Conservation (phyloP, 2,888 invertebrate genomes). For the Rhingia campestris region DNA sequence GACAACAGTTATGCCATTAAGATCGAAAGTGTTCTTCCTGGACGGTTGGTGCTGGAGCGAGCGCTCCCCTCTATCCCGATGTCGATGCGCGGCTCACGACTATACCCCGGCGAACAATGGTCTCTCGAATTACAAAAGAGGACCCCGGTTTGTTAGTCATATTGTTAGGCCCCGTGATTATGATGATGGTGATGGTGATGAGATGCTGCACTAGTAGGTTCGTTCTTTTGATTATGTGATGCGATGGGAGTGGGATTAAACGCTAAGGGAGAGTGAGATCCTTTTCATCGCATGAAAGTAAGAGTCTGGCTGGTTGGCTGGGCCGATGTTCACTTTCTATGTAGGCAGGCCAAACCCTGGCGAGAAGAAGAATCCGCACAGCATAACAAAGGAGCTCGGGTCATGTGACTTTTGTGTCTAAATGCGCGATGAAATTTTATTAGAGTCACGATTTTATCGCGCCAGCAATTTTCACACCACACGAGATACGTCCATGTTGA, state of each 20-base stretch:
- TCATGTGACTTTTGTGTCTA: conserved; percentile 74
- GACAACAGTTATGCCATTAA: conserved; percentile 71
- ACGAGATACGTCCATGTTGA: conserved; percentile 53
- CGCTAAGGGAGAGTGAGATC: conserved; percentile 43
- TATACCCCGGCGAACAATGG: conserved; percentile 47
- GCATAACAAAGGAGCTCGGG: conserved; percentile 61
- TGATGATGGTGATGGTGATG: conserved; percentile 63
- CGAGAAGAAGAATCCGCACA: conserved; percentile 17
- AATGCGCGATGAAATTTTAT: conserved; percentile 73
- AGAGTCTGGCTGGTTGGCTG: conserved; percentile 38
- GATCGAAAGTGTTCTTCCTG: conserved; percentile 73
- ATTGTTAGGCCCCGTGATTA: conserved; percentile 34
- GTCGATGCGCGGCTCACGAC: conserved; percentile 24
- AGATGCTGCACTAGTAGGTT: conserved; percentile 21
- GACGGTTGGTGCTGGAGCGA: conserved; percentile 47
- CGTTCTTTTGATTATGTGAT: conserved; percentile 8
- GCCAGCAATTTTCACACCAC: conserved; percentile 72
- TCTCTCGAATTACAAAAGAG: conserved; percentile 55
- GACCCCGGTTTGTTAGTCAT: conserved; percentile 60
- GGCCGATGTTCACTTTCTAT: conserved; percentile 45
- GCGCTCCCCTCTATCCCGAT: background rate
- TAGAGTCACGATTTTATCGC: conserved; percentile 73
- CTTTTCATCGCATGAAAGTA: conserved; percentile 61
- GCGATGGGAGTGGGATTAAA: background rate
- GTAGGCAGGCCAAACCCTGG: conserved; percentile 7